Percentiles rank a stretch among this genome's conserved stretches.
These are phyloP conservation scores for Trachelus tabidus DNA, from an alignment of 2,888 invertebrate genomes.

Conservation along the genomic window DNA sequence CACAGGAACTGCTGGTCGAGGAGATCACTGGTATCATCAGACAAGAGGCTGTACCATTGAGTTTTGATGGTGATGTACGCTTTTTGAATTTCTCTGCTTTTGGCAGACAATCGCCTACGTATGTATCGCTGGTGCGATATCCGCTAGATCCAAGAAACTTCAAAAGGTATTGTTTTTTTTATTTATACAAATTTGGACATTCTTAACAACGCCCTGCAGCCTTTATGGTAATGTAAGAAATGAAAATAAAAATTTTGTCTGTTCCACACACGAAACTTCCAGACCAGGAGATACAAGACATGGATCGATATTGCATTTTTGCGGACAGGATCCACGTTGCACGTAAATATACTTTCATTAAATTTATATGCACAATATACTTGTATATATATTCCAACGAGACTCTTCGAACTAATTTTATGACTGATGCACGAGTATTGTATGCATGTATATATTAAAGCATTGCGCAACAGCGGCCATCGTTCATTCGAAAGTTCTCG, in stretches of 20 bases:
- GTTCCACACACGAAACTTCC: neutral
- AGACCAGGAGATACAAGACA: constrained; percentile 16
- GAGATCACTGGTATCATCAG: constrained; percentile 67
- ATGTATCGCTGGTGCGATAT: constrained; percentile 72
- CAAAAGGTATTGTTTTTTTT: neutral
- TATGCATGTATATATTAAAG: neutral
- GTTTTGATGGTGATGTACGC: constrained; percentile 72
- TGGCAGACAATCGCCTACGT: constrained; percentile 71
- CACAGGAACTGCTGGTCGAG: constrained; percentile 69
- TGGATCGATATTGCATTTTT: constrained; percentile 73
- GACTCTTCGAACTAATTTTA: neutral
- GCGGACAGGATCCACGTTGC: constrained; percentile 72
- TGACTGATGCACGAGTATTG: neutral
- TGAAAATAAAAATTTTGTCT: neutral
- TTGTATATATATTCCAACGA: neutral
- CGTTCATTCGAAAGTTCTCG: constrained; percentile 4
- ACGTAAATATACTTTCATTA: constrained; percentile 65
- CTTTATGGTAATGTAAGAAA: neutral
- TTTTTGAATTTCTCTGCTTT: constrained; percentile 73
- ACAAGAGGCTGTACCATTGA: constrained; percentile 70
- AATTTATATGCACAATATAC: neutral
- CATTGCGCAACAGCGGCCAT: neutral
- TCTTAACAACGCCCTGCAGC: neutral
- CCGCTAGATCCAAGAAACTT: constrained; percentile 67
- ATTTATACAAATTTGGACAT: neutral